phyloP scores from a whole-genome alignment of 2,888 invertebrate species.

The Ashinkailepas kermadecensis region DNA sequence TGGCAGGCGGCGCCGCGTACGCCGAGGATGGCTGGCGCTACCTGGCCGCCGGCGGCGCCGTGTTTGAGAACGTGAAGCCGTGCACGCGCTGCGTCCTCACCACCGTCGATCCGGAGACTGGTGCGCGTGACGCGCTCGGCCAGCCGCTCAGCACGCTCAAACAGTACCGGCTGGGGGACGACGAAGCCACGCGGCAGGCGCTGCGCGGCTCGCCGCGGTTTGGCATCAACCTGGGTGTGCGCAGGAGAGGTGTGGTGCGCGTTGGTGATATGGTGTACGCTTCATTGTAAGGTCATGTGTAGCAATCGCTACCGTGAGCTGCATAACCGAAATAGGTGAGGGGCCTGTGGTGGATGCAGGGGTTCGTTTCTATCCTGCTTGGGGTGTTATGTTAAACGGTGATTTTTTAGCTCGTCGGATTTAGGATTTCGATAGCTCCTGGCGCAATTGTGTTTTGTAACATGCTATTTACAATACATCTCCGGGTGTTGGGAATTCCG shows the following conservation, averaged over 20 bases:
- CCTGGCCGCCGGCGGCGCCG: constrained; percentile 56
- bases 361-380: no score
- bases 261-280: constrained; percentile 49
- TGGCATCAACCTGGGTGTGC: constrained; percentile 49
- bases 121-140: constrained; percentile 50
- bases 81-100: constrained; percentile 63
- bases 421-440: no score
- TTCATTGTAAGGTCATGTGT: background rate
- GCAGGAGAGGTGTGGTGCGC: constrained; percentile 44
- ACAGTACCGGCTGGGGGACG: constrained; percentile 44
- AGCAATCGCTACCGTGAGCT: no score
- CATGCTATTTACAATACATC: no score
- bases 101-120: constrained; percentile 60
- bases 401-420: no score
- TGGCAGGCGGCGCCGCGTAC: constrained; percentile 48
- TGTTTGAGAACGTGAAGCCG: constrained; percentile 57
- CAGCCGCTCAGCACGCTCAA: constrained; percentile 61
- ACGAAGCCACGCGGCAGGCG: background rate
- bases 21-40: constrained; percentile 66
- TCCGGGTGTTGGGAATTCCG: no score
- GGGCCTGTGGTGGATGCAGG: no score
- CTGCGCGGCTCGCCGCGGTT: constrained; percentile 42
- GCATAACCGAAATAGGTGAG: no score
- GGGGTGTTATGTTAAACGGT: no score
- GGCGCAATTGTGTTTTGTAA: no score